Evolutionary conservation across 2,888 invertebrate species (phyloP).

Genomic region (Fissipunctia ypsillon): DNA sequence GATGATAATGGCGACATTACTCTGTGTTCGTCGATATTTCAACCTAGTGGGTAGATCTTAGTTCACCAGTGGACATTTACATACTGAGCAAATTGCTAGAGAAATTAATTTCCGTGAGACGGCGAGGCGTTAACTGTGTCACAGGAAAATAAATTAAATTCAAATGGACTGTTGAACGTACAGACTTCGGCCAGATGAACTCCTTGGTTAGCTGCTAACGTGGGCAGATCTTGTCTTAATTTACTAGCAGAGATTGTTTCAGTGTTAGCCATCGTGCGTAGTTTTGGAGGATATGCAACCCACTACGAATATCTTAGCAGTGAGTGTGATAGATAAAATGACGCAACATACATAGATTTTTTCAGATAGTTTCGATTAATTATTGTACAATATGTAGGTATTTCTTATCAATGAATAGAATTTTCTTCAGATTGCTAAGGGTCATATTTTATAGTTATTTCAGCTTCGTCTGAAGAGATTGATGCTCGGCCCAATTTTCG

Average conservation of each 20-base stretch:
- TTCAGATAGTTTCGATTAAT: neutral
- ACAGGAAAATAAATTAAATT: constrained; percentile 61
- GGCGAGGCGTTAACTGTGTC: constrained; percentile 53
- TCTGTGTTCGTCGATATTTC: constrained; percentile 31
- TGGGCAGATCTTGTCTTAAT: constrained; percentile 45
- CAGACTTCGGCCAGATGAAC: constrained; percentile 26
- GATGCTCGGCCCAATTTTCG: constrained; percentile 4
- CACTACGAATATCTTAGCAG: too few relatives aligned
- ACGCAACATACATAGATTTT: neutral
- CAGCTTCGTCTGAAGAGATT: neutral
- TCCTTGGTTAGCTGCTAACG: constrained; percentile 39
- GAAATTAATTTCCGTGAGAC: constrained; percentile 61
- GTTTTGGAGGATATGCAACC: neutral
- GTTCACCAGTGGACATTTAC: constrained; percentile 33
- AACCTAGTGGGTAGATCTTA: neutral
- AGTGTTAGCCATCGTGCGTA: neutral
- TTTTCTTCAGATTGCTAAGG: neutral
- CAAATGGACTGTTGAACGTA: constrained; percentile 58
- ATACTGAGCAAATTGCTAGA: constrained; percentile 57
- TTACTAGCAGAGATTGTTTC: constrained; percentile 22
- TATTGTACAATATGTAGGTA: neutral
- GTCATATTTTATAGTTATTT: neutral
- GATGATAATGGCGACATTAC: constrained; percentile 33
- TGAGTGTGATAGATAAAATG: neutral
- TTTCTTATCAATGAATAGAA: neutral